Evolutionary conservation across 2,888 invertebrate species (phyloP).

Genomic region (Periphyllus acericola): DNA sequence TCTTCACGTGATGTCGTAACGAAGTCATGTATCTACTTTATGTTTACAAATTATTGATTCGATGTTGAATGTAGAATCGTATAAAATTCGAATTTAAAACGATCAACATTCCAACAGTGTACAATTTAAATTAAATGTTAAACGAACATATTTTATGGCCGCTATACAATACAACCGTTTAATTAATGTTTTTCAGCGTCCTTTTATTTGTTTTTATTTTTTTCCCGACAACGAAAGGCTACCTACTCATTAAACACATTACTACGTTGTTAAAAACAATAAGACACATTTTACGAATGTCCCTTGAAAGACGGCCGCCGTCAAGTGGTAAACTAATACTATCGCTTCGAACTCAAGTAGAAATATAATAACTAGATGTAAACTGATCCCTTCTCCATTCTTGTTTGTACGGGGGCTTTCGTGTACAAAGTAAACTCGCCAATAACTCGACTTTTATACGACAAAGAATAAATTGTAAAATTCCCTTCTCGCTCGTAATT

Average conservation of each 20-base stretch:
- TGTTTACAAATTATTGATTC: too few species aligned
- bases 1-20: too few species aligned
- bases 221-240: neutral
- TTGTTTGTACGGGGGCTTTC: constrained; percentile 12
- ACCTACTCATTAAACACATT: neutral
- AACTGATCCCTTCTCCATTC: constrained; percentile 30
- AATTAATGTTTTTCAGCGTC: neutral
- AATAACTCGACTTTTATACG: constrained; percentile 18
- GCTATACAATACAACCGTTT: too few species aligned
- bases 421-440: constrained; percentile 32
- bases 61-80: too few species aligned
- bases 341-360: constrained; percentile 24
- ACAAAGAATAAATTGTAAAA: constrained; percentile 28
- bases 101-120: too few species aligned
- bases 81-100: too few species aligned
- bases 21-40: too few species aligned
- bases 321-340: constrained; percentile 46
- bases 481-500: constrained; percentile 2
- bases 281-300: neutral
- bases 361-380: constrained; percentile 46
- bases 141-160: too few species aligned
- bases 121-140: too few species aligned
- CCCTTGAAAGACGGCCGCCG: neutral
- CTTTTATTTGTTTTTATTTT: neutral
- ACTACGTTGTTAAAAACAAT: constrained; percentile 17